Conservation (phyloP, 1,140 invertebrate species). For the Periplaneta americana region DNA sequence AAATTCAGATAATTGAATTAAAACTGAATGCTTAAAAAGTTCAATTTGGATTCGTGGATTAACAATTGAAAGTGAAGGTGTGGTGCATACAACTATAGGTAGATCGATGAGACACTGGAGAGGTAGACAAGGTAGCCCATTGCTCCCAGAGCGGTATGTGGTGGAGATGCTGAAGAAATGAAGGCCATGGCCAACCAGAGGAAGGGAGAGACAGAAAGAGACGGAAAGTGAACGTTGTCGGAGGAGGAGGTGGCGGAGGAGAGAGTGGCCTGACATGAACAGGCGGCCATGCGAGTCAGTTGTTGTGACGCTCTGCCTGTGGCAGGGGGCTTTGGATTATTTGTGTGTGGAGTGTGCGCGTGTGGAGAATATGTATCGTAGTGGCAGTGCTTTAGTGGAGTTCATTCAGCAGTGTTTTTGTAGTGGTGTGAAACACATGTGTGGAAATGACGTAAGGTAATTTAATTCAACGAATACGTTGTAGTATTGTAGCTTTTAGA, state of each 20-base stretch:
- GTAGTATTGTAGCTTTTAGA: too few relatives aligned
- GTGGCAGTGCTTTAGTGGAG: background rate
- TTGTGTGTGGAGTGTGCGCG: background rate
- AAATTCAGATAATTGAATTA: too few relatives aligned
- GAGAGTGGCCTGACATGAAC: background rate
- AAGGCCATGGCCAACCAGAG: background rate
- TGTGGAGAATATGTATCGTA: background rate
- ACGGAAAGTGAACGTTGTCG: too few relatives aligned
- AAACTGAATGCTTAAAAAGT: too few relatives aligned
- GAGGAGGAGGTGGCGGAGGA: too few relatives aligned
- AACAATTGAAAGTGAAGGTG: too few relatives aligned
- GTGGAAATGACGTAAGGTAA: background rate
- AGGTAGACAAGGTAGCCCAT: background rate
- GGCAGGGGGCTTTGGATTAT: background rate
- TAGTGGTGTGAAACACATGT: too few relatives aligned
- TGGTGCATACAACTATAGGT: too few relatives aligned
- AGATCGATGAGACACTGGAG: too few relatives aligned
- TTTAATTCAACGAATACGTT: background rate
- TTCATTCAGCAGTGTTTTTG: background rate
- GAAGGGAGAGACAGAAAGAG: too few relatives aligned
- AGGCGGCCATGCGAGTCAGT: background rate
- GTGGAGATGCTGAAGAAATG: background rate
- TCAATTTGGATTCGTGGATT: too few relatives aligned
- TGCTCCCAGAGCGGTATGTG: background rate
- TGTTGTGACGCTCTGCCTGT: background rate